A percentile compares a stretch with the other conserved stretches of the same genome.
phyloP scores from a whole-genome alignment of 2,888 invertebrate species.

The Callosobruchus maculatus region DNA sequence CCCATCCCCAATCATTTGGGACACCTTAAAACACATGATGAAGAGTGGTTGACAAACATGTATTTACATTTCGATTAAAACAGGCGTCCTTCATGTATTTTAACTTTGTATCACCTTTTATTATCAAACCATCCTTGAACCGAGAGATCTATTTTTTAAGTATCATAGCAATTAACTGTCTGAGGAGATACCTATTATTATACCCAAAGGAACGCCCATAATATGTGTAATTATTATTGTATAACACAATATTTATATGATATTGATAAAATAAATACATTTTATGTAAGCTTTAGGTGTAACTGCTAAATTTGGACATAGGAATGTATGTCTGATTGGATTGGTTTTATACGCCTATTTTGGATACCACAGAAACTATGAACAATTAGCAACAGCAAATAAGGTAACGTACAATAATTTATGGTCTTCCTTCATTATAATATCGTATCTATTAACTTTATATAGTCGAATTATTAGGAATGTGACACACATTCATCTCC shows the following conservation, averaged over 20 bases:
- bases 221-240: neutral
- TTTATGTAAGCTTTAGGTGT: neutral
- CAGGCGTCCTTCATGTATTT: neutral
- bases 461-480: neutral
- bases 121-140: neutral
- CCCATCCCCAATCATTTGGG: no score
- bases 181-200: neutral
- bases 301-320: neutral
- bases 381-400: neutral
- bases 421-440: neutral
- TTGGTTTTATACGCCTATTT: neutral
- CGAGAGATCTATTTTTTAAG: neutral
- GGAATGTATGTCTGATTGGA: neutral
- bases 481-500: neutral
- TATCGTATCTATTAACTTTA: neutral
- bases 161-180: neutral
- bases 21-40: neutral
- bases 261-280: neutral
- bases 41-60: neutral
- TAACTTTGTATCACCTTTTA: neutral
- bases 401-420: neutral
- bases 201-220: neutral
- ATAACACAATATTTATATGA: neutral
- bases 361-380: neutral
- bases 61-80: neutral